phyloP scores from a whole-genome alignment of 2,888 invertebrate species.

The Stenodema calcarata region DNA sequence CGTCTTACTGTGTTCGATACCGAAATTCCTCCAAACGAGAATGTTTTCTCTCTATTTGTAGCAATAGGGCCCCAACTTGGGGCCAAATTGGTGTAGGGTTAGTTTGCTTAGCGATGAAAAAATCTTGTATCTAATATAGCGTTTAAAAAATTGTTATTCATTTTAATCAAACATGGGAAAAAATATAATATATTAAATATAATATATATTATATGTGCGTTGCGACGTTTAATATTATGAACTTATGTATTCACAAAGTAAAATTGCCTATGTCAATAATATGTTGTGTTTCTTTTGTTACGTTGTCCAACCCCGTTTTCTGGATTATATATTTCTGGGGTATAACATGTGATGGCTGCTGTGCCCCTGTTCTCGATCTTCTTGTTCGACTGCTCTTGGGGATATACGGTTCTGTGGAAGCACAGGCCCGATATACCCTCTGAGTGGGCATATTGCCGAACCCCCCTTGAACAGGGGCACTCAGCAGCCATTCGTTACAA shows the following conservation, averaged over 20 bases:
- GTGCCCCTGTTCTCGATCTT: no score
- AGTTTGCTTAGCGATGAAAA: not conserved
- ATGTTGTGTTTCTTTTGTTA: not conserved
- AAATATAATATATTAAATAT: no score
- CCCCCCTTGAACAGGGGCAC: no score
- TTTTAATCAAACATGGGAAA: slow-evolving; percentile 15
- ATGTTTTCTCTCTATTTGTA: not conserved
- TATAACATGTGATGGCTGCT: no score
- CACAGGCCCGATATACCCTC: no score
- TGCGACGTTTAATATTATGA: slow-evolving; percentile 4
- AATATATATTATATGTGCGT: no score
- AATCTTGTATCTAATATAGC: slow-evolving; percentile 19
- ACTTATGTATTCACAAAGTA: not conserved
- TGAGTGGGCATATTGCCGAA: no score
- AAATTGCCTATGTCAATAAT: slow-evolving; percentile 2
- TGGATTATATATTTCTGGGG: no score
- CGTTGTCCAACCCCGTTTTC: no score
- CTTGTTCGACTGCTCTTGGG: no score
- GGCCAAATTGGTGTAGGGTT: slow-evolving; percentile 15
- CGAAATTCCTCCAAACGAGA: not conserved
- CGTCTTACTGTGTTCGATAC: not conserved
- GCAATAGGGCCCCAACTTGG: not conserved
- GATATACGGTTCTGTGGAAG: no score
- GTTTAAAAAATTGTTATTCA: slow-evolving; percentile 19
- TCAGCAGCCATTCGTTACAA: no score